These are phyloP conservation scores for Unio pictorum DNA, from an alignment of 2,888 invertebrate species.

Conservation along the genomic window DNA sequence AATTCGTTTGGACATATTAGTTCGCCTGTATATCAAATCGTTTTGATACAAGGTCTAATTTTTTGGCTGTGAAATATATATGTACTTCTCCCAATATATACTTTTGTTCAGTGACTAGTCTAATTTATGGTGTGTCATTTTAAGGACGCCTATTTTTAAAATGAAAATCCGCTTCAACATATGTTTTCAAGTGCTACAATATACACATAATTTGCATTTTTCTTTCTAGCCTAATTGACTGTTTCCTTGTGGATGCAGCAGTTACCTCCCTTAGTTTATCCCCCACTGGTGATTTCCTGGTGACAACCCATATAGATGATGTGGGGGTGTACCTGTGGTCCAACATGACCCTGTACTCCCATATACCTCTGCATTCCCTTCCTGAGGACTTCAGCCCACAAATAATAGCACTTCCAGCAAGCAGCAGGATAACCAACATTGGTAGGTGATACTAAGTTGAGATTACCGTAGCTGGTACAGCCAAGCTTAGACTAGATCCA, in stretches of 20 bases:
- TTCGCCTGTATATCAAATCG: no score
- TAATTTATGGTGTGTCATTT: background rate
- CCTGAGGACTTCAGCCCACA: conserved; percentile 71
- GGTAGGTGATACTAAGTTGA: no score
- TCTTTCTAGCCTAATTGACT: conserved; percentile 73
- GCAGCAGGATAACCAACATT: conserved; percentile 19
- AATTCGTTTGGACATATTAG: no score
- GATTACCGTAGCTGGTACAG: no score
- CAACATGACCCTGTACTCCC: conserved; percentile 87
- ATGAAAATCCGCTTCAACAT: background rate
- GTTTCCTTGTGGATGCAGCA: conserved; percentile 80
- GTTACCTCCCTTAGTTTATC: conserved; percentile 91
- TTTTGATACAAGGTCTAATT: no score
- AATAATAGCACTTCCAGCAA: conserved; percentile 57
- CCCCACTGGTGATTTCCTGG: conserved; percentile 90
- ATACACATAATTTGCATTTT: no score
- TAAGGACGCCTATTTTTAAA: no score
- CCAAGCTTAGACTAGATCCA: no score
- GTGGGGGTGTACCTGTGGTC: conserved; percentile 95
- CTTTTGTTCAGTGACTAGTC: background rate
- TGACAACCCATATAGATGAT: conserved; percentile 89
- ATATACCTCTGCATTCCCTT: conserved; percentile 80
- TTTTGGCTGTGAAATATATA: no score
- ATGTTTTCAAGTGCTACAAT: conserved; percentile 4
- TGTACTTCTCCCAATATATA: background rate